Evolutionary conservation across 2,797 vertebrate genomes (phyloP).

Genomic region (Lophius americanus): DNA sequence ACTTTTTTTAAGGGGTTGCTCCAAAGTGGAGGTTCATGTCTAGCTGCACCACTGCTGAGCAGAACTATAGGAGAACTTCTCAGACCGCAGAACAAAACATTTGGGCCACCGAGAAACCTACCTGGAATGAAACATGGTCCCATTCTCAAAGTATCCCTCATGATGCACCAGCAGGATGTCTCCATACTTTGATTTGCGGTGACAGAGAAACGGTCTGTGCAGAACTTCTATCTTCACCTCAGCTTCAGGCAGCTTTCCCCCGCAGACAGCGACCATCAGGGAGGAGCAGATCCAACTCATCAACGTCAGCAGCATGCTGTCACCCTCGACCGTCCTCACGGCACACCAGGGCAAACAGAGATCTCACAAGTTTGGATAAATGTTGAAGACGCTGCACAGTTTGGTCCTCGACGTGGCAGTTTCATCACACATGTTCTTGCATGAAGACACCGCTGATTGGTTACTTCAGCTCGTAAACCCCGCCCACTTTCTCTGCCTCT

Average conservation of each 20-base stretch:
- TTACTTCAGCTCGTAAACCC: background rate
- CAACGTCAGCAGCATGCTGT: constrained; percentile 75
- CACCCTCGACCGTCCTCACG: background rate
- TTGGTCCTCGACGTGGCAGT: constrained; percentile 71
- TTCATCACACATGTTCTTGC: constrained; percentile 32
- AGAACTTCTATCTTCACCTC: constrained; percentile 90
- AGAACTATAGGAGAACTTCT: background rate
- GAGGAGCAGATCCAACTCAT: constrained; percentile 73
- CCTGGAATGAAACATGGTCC: constrained; percentile 92
- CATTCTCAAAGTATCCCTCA: constrained; percentile 91
- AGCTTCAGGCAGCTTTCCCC: constrained; percentile 87
- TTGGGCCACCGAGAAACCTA: constrained; percentile 48
- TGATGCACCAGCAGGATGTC: constrained; percentile 94
- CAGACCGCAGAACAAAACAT: too few relatives aligned
- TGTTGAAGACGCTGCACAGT: background rate
- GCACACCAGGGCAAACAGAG: background rate
- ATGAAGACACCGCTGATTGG: constrained; percentile 64
- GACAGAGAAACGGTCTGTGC: constrained; percentile 93
- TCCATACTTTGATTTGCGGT: constrained; percentile 90
- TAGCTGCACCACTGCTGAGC: too few relatives aligned
- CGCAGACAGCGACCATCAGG: constrained; percentile 70
- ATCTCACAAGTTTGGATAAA: background rate
- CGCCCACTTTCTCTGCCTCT: constrained; percentile 38
- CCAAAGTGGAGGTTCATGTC: too few relatives aligned
- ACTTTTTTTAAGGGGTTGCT: too few relatives aligned